Evolutionary conservation across 2,113 vertebrate species (phyloP), one percentile per base, ranked within the genome.

Genomic region (Tenrec ecaudatus): DNA sequence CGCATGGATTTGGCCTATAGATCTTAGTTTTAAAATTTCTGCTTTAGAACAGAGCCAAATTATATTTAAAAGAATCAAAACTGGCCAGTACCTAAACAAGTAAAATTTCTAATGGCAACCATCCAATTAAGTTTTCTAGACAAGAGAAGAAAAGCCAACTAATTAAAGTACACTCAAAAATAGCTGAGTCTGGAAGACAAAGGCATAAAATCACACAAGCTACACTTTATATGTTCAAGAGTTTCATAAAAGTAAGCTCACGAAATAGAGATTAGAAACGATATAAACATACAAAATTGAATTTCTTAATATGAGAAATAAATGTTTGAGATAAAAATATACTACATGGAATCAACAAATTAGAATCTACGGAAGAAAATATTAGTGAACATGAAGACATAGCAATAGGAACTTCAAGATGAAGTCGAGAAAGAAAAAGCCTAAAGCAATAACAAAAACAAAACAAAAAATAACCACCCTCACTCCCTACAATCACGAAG

Each of bases 1-100:
- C 14, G 12, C 27, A 3, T 78, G 7, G 29, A 27, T 77, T 62
- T 78, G 69, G 15, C 15, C 47, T 57, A 53, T 4, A 57, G 36
- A 19, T 17, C 57, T 69, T 23, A 83, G 22, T 82, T 87, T 31
- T 1, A 23, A 76, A 27, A 78, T 20, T 88, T n/a, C 19, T 91
- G 31, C n/a, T 25, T 16, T 60, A 53, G 78, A 77, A 40, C 58
- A 92, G 89, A 75, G 58, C 12, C 81, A 29, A 68, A 16, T 64
- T 1, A 53, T 86, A 47, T 69, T 76, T 95, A 92, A 89, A 89
- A 25, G 36, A 77, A 86, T n/a, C 20, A 79, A 88, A 88, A 79
- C 40, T 25, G 82, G 36, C 80, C 10, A 69, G 58, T 4, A 53
- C 23, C 10, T 20, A 77, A 73, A 29, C 89, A 76, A 31, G 62